Base-by-base conservation (phyloP, 2,888 invertebrate species). In the Lepidochitona cinerea region DNA sequence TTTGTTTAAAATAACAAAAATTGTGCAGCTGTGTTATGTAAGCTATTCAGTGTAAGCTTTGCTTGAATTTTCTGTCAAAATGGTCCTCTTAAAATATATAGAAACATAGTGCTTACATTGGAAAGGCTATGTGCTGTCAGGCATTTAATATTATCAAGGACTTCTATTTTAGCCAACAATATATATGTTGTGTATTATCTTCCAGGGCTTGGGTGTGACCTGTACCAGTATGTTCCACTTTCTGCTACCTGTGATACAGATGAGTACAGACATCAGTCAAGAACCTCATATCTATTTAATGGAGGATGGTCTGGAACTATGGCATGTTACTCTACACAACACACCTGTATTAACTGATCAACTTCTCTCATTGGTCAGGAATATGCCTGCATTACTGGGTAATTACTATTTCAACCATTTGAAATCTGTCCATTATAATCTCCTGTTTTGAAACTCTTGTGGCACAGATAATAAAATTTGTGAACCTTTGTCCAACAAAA, bases 241-340 rank as follows among this genome's bases (percentile, higher is more conserved):
- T 82, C 91, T 94, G 37, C 87, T 93, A 74, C 92, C 92, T 71
- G 94, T 95, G 68, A 94, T 96, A 76, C 93, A 93, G 76, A 89
- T 94, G 75, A 95, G 95, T 73, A 96, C 97, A 12, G 95, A 96
- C 85, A 93, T 95, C 0, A 92, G 93, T 77, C 94, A 96, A 87
- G 94, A 71, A 93, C 95, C 91, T 53, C 96, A 97, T 89, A 95
- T 98, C 70, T 98, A 98, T 90, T 92, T 98, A 70, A 91, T 97
- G 81, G 97, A 97, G 90, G 98, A 98, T 89, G 97, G 97, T 1
- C 92, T 98, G 52, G 96, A 96, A 81, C 92, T 98, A 74, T 98
- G 98, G 97, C 92, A 95, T 71, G 95, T 95, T 0, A 93, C 96
- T 29, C 92, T 98, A 75, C 95, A 96, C 89, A 94, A 95, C 88